Conservation (phyloP, 1,140 invertebrate species). For the Cherax quadricarinatus region DNA sequence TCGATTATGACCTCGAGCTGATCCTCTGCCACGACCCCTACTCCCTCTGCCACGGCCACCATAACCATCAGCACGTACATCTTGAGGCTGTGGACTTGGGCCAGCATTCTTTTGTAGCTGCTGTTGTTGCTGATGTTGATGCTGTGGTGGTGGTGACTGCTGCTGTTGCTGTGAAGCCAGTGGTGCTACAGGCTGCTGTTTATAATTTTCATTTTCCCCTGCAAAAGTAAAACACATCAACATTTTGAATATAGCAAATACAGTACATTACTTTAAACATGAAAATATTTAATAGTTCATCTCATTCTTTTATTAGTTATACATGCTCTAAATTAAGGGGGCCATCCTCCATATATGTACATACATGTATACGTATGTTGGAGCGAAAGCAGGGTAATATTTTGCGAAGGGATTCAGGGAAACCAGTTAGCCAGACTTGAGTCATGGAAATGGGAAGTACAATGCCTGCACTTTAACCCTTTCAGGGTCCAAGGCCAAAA, state of each 20-base stretch:
- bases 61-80: background rate
- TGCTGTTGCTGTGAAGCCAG: slow-evolving; percentile 33
- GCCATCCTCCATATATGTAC: no score
- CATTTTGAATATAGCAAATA: slow-evolving; percentile 76
- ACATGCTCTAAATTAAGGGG: no score
- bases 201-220: slow-evolving; percentile 77
- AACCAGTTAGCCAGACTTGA: no score
- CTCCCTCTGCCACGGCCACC: slow-evolving; percentile 42
- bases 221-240: slow-evolving; percentile 75
- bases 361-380: no score
- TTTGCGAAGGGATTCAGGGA: no score
- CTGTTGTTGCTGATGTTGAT: slow-evolving; percentile 31
- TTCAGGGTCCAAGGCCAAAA: no score
- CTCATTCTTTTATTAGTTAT: no score
- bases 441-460: no score
- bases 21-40: slow-evolving; percentile 21
- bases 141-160: slow-evolving; percentile 76
- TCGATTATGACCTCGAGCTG: slow-evolving; percentile 24
- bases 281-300: no score
- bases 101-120: slow-evolving; percentile 47
- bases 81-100: slow-evolving; percentile 48
- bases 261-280: background rate
- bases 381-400: no score
- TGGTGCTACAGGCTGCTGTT: slow-evolving; percentile 74
- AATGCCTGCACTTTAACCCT: no score